Evolutionary conservation across 2,888 invertebrate genomes (phyloP), one percentile per base, ranked within the genome.

Genomic region (Anthoptus insignis): DNA sequence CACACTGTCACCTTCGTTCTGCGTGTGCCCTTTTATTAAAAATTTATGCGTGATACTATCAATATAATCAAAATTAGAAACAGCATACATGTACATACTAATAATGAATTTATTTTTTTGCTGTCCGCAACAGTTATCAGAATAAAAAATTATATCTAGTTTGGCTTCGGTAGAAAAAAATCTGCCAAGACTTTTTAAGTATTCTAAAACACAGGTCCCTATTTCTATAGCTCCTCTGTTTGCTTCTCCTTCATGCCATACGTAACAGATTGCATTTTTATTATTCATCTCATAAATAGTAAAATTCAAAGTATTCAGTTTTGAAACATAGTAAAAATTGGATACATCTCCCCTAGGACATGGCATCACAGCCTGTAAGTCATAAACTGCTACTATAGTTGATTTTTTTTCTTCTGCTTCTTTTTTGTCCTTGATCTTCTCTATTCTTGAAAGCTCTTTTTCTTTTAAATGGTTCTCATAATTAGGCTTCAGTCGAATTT

Each of bases 21-120:
- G 74, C 22, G 72, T 71, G 58, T 77, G 76, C n/a, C 76, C 76
- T 57, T 69, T 68, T 42, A 76, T 74, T 32, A 75, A 66, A 70
- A 73, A 76, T 61, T 76, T 76, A 65, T 77, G 76, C 7, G 71
- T 76, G 27, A 77, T 68, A 63, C 27, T 27, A 27, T 27, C 7
- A 27, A 27, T 27, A 27, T 27, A 27, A 27, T 27, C 27, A 27
- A 27, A 27, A 27, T 27, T 27, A 27, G 27, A 27, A 27, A 27
- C 27, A 27, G 27, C 27, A 27, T 27, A 27, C 27, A 27, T 27
- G 27, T 27, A 27, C 27, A 27, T 27, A 27, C 27, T 27, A 27
- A 64, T 64, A 47, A 24, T n/a, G 37, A 14, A 14, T 11, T 32
- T 32, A 32, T 32, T 37, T 14, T 9, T 37, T 37, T 37, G 37